Evolutionary conservation across 2,888 invertebrate species (phyloP), one percentile per base, ranked within the genome.

Genomic region (Cancer borealis): DNA sequence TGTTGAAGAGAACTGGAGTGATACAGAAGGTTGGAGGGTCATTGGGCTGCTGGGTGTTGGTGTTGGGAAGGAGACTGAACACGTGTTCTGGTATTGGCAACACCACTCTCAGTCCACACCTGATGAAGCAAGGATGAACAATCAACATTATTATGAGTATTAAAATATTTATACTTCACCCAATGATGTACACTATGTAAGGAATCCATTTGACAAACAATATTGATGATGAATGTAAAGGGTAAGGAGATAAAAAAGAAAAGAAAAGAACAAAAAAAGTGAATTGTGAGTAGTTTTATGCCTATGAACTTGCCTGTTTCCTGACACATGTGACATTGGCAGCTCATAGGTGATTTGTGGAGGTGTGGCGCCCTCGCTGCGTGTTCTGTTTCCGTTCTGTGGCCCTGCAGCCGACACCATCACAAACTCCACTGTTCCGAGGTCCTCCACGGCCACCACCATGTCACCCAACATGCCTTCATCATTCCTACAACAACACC

Each of bases 391-490:
- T 14, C 94, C 92, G 45, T 60, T 84, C 21, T 92, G 93, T 3
- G 89, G 89, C 84, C 92, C 92, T 39, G 91, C 54, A 87, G 92
- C 93, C 12, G 96, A 96, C 47, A 96, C 97, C 88, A 99, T 96
- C 12, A 97, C 97, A 96, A 99, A 99, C 60, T 97, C 97, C 1
- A 99, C 98, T 0, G 98, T 98, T 95, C 98, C 97, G 96, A 99
- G 97, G 96, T 99, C 99, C 96, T 99, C 98, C 2, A 99, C 97
- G 0, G 99, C 99, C 0, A 99, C 98, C 10, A 98, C 98, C 99
- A 99, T 99, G 96, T 99, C 99, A 92, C 99, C 99, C 98, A 99
- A 98, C 98, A 99, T 99, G 95, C 98, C 98, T 94, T 98, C 98
- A 97, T 99, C 99, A 91, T 98, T 97, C 8, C 98, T 95, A 93